A percentile compares a stretch with the other conserved stretches of the same genome.
Evolutionary conservation across 30 jellyfish, hydroid and myxozoan genomes (phyloP).

Genomic region (Cassiopea andromeda): DNA sequence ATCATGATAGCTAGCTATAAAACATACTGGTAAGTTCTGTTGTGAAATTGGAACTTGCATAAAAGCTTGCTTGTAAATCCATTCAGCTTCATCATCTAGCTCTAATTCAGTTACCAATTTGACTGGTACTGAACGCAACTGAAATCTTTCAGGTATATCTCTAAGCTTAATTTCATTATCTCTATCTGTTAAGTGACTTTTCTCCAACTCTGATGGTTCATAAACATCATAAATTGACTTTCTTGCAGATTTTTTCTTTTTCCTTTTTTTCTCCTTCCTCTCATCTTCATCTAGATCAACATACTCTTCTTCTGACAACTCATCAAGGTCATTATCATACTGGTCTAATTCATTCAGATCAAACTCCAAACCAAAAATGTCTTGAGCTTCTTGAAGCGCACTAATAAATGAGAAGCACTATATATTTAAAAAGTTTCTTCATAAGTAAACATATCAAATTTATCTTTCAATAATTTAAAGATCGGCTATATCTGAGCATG

Average conservation of each 20-base stretch:
- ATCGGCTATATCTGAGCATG: no score
- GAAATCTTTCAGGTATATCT: conserved; percentile 97
- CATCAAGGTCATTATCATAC: conserved; percentile 81
- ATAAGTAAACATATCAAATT: no score
- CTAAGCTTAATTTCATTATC: conserved; percentile 84
- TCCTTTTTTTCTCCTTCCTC: conserved; percentile 53
- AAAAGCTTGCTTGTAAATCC: conserved; percentile 98
- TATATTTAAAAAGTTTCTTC: neutral
- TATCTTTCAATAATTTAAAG: no score
- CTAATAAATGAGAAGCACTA: conserved; percentile 21
- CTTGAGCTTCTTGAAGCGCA: conserved; percentile 99
- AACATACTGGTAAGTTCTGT: conserved; percentile 71
- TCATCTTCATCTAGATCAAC: conserved; percentile 83
- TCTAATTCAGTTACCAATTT: conserved; percentile 71
- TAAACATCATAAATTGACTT: conserved; percentile 89
- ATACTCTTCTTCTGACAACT: conserved; percentile 78
- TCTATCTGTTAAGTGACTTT: conserved; percentile 85
- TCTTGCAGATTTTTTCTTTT: conserved; percentile 73
- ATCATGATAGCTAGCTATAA: neutral
- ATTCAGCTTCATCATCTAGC: conserved; percentile 97
- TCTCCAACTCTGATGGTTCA: conserved; percentile 96
- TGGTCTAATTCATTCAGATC: conserved; percentile 94
- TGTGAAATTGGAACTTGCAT: conserved; percentile 94
- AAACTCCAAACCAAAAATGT: conserved; percentile 97
- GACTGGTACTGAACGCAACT: conserved; percentile 91